phyloP scores from a whole-genome alignment of 2,797 vertebrate genomes.

The Bradypus variegatus region DNA sequence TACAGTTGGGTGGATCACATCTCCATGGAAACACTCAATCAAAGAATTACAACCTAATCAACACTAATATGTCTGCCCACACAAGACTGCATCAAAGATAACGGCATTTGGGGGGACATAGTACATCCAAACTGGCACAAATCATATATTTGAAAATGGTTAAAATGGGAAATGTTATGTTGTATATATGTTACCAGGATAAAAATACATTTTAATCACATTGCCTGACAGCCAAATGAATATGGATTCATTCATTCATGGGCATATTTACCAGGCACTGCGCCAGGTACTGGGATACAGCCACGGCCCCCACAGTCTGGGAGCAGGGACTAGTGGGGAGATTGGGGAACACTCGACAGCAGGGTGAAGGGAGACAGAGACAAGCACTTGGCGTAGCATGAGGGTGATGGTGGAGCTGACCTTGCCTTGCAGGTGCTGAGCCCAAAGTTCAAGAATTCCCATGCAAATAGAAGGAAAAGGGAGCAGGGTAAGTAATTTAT shows the following conservation, averaged over 20 bases:
- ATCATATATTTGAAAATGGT: too few relatives aligned
- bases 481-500: neutral
- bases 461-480: neutral
- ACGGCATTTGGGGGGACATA: too few relatives aligned
- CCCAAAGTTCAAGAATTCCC: neutral
- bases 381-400: rapidly evolving
- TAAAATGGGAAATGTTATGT: too few relatives aligned
- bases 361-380: neutral
- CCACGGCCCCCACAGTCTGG: neutral
- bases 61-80: too few relatives aligned
- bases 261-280: neutral
- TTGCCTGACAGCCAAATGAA: neutral
- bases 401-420: neutral
- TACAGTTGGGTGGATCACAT: too few relatives aligned
- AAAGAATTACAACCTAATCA: too few relatives aligned
- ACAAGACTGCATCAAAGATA: too few relatives aligned
- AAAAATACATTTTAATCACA: neutral
- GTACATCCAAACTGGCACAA: too few relatives aligned
- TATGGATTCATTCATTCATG: neutral
- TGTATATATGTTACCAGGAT: too few relatives aligned
- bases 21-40: too few relatives aligned
- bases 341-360: neutral
- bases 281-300: neutral
- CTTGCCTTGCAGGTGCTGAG: neutral
- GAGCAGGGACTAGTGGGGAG: neutral